A percentile compares a stretch with the other conserved stretches of the same genome.
Evolutionary conservation across 2,888 invertebrate species (phyloP).

Genomic region (Brassicogethes aeneus): DNA sequence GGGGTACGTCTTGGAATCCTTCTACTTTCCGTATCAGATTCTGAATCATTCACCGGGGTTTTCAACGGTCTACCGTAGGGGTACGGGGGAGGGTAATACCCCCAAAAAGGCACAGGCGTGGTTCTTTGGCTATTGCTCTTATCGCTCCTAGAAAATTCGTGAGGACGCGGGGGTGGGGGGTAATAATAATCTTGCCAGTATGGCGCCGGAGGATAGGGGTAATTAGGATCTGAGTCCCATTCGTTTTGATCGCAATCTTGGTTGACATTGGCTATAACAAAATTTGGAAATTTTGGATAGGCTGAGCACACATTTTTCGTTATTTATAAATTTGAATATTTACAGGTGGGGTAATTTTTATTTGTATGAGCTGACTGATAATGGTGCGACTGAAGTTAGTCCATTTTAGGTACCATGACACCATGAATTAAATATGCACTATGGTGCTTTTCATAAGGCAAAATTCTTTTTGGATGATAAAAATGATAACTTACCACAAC

Average conservation of each 20-base stretch:
- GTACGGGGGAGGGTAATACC: constrained; percentile 25
- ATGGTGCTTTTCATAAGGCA: neutral
- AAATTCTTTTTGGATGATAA: neutral
- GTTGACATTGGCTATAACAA: constrained; percentile 40
- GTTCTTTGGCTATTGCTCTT: constrained; percentile 3
- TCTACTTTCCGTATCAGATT: constrained; percentile 14
- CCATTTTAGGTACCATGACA: neutral
- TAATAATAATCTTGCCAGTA: constrained; percentile 28
- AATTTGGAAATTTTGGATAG: constrained; percentile 15
- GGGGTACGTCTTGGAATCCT: neutral
- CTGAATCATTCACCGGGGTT: constrained; percentile 10
- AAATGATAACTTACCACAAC: constrained; percentile 46
- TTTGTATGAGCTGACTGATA: neutral
- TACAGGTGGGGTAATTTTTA: too few species aligned
- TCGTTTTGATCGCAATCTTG: constrained; percentile 25
- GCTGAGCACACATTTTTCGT: constrained; percentile 2
- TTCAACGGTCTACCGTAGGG: constrained; percentile 8
- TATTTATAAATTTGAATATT: constrained; percentile 1
- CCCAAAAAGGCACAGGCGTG: constrained; percentile 29
- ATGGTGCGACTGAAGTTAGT: neutral
- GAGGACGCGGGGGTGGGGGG: neutral
- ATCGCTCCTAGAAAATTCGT: constrained; percentile 3
- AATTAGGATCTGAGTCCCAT: constrained; percentile 28
- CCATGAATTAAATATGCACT: neutral
- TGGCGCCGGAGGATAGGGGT: constrained; percentile 28